Percentiles rank a stretch among this genome's conserved stretches.
These are phyloP conservation scores for Lepidocolaptes lacrymiger DNA, from an alignment of 2,797 vertebrate species.

Conservation along the genomic window DNA sequence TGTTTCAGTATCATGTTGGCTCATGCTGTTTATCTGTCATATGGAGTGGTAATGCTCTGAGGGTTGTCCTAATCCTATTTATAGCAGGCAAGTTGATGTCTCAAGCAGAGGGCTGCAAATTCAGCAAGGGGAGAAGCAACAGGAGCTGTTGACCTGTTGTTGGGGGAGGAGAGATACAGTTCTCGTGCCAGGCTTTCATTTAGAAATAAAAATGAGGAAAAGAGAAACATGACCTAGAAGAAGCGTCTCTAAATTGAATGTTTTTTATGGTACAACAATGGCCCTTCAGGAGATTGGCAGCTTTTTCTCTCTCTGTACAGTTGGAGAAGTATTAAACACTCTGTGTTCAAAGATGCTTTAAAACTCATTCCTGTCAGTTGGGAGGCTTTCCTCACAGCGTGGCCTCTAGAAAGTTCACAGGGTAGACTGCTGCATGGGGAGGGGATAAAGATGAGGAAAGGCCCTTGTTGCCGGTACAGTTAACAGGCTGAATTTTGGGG, in stretches of 20 bases:
- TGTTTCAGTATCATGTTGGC: not conserved
- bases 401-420: not conserved
- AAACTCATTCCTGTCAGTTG: constrained; percentile 2
- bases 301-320: not conserved
- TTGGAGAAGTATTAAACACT: not conserved
- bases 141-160: constrained; percentile 4
- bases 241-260: not conserved
- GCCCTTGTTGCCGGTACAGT: not conserved
- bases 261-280: constrained; percentile 14
- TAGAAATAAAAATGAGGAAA: constrained; percentile 26
- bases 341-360: constrained; percentile 35
- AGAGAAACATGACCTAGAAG: constrained; percentile 5
- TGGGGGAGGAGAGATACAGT: not conserved
- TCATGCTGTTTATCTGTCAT: not conserved
- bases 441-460: not conserved
- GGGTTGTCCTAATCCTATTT: not conserved
- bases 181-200: constrained; percentile 5
- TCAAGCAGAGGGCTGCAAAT: not conserved
- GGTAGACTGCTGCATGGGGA: not conserved
- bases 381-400: not conserved
- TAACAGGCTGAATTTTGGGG: not conserved
- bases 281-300: constrained; percentile 37
- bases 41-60: not conserved
- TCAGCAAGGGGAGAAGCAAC: not conserved
- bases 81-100: not conserved